Evolutionary conservation across 2,797 vertebrate genomes (phyloP).

Genomic region (Tamandua tetradactyla): DNA sequence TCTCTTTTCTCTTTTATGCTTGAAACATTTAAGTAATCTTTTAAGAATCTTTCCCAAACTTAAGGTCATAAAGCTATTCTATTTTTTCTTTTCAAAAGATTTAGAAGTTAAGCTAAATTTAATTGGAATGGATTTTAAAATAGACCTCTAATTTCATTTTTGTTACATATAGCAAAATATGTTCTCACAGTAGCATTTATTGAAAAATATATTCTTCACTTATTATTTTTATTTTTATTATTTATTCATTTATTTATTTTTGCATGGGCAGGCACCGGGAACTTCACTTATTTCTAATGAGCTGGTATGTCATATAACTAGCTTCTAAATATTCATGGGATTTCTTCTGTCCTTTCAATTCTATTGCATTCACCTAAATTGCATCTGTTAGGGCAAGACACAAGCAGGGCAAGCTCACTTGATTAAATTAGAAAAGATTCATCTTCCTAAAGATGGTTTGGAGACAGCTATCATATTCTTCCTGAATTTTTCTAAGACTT

Average conservation of each 20-base stretch:
- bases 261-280: too few relatives aligned
- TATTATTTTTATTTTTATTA: too few relatives aligned
- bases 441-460: background rate
- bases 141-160: constrained; percentile 2
- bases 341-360: background rate
- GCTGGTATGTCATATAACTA: background rate
- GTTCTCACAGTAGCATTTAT: background rate
- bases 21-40: background rate
- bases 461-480: background rate
- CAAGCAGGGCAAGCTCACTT: background rate
- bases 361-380: background rate
- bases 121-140: background rate
- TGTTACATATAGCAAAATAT: background rate
- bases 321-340: background rate
- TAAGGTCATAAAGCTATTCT: background rate
- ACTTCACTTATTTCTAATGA: background rate
- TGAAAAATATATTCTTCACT: background rate
- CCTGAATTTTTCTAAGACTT: background rate
- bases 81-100: background rate
- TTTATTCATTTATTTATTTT: too few relatives aligned
- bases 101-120: background rate
- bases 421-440: background rate
- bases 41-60: background rate
- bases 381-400: background rate
- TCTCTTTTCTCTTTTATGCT: background rate